These are phyloP conservation scores for Lycophotia porphyrea DNA, from an alignment of 2,888 invertebrate genomes.

Conservation along the genomic window DNA sequence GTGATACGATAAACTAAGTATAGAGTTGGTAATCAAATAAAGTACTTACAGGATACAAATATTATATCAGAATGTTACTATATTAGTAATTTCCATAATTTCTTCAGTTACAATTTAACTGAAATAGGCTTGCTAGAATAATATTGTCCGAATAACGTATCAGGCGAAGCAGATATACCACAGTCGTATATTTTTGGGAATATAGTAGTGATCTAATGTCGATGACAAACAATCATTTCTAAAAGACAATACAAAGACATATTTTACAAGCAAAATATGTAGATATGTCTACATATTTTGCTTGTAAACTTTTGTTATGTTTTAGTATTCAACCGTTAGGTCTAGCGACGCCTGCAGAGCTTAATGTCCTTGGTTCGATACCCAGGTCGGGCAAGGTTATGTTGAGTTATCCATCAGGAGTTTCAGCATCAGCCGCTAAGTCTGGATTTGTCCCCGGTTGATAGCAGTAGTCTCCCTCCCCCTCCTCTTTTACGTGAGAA, in stretches of 20 bases:
- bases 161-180: neutral
- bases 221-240: no score
- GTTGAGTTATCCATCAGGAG: neutral
- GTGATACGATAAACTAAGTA: slow-evolving; percentile 37
- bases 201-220: neutral
- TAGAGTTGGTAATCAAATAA: slow-evolving; percentile 54
- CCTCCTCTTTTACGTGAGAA: no score
- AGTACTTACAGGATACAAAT: neutral
- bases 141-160: neutral
- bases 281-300: neutral
- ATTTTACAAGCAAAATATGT: no score
- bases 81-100: neutral
- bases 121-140: neutral
- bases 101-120: neutral
- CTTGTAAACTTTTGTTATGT: neutral
- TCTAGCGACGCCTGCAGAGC: neutral
- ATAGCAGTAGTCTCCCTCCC: neutral
- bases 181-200: neutral
- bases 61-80: neutral
- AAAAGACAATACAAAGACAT: no score
- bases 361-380: neutral
- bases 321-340: neutral
- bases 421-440: neutral
- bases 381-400: neutral
- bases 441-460: neutral